phyloP scores from a whole-genome alignment of 1,140 invertebrate genomes.

The Dendroctonus valens region DNA sequence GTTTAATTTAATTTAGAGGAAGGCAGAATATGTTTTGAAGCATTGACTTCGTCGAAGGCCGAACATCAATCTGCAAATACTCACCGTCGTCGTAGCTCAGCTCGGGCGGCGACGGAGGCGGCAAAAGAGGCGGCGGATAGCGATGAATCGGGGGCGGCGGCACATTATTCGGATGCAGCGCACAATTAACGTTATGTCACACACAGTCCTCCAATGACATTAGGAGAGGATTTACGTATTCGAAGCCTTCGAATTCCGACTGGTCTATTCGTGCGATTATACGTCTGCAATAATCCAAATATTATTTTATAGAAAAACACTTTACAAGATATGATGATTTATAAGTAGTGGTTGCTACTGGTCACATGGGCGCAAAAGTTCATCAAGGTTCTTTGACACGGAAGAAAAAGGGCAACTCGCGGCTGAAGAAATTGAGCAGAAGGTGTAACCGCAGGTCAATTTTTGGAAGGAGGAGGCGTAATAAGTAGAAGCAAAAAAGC shows the following conservation, averaged over 20 bases:
- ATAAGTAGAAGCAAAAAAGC: too few species aligned
- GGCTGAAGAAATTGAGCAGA: too few species aligned
- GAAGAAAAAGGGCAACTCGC: too few species aligned
- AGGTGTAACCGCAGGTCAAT: too few species aligned
- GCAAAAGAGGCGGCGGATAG: conserved; percentile 45
- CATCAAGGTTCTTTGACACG: too few species aligned
- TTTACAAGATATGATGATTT: neutral
- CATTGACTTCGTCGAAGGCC: conserved; percentile 65
- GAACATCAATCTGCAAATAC: conserved; percentile 52
- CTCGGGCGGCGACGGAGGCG: conserved; percentile 49
- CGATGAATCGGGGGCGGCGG: conserved; percentile 48
- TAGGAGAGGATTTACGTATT: conserved; percentile 98
- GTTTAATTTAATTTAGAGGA: conserved; percentile 62
- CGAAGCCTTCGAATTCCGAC: conserved; percentile 99
- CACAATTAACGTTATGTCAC: conserved; percentile 76
- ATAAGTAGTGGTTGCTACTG: too few species aligned
- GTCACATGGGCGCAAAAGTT: too few species aligned
- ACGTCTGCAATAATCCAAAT: conserved; percentile 63
- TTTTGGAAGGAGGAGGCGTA: too few species aligned
- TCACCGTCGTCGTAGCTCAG: conserved; percentile 66
- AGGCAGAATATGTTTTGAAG: conserved; percentile 82
- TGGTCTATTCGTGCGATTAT: conserved; percentile 98
- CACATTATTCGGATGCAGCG: conserved; percentile 58
- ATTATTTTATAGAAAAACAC: conserved; percentile 1
- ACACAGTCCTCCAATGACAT: conserved; percentile 98